phyloP scores from a whole-genome alignment of 2,888 invertebrate species.

The Girardia tigrina region DNA sequence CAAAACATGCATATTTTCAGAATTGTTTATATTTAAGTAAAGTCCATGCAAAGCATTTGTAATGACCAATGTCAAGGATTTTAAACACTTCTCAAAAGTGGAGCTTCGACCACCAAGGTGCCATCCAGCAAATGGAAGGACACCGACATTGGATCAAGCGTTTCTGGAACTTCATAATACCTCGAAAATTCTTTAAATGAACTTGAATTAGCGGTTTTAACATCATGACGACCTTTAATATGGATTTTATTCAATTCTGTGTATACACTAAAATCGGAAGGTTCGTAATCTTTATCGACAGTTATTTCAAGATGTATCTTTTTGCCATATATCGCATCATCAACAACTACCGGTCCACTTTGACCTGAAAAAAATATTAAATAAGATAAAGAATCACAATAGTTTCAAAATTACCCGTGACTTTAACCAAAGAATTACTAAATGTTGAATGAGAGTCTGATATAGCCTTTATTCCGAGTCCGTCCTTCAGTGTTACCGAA shows the following conservation, averaged over 20 bases:
- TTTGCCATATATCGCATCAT: background rate
- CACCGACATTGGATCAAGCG: slow-evolving; percentile 46
- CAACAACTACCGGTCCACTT: background rate
- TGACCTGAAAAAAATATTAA: background rate
- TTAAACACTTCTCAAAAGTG: slow-evolving; percentile 38
- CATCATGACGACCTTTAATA: slow-evolving; percentile 47
- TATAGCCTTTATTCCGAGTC: slow-evolving; percentile 16
- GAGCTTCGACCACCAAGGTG: slow-evolving; percentile 47
- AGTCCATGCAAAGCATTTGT: background rate
- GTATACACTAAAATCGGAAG: slow-evolving; percentile 47
- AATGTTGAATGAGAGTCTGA: background rate
- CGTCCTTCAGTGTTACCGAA: slow-evolving; percentile 16
- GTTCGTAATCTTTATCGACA: slow-evolving; percentile 43
- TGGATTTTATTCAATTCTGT: slow-evolving; percentile 47
- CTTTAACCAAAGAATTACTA: slow-evolving; percentile 15
- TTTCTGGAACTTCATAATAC: slow-evolving; percentile 48
- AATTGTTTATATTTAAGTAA: too few species aligned
- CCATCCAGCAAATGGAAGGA: slow-evolving; percentile 42
- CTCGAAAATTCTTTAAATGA: slow-evolving; percentile 48
- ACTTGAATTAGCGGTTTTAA: slow-evolving; percentile 44
- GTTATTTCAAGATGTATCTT: slow-evolving; percentile 39
- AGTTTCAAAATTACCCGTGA: background rate
- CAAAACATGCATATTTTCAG: too few species aligned
- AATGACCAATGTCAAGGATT: background rate
- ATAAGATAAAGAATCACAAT: background rate